Evolutionary conservation across 92 coral and sea anemone genomes (phyloP).

Genomic region (Parazoanthus darwini): DNA sequence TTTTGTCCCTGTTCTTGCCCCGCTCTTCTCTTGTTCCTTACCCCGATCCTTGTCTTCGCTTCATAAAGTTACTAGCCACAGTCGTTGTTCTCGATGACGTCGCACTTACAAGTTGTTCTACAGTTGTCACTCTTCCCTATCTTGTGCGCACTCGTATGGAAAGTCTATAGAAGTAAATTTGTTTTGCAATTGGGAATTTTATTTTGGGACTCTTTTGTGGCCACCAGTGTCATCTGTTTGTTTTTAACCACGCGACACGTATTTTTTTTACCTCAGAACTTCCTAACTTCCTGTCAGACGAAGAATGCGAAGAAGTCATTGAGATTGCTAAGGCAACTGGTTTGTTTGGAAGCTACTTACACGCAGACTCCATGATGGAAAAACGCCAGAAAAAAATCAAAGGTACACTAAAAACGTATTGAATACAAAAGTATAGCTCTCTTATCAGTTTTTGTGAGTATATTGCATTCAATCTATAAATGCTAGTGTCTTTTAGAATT

Average conservation of each 20-base stretch:
- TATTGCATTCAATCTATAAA: background rate
- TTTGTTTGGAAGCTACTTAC: constrained; percentile 68
- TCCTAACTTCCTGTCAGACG: constrained; percentile 77
- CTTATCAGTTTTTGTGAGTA: background rate
- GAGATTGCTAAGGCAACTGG: constrained; percentile 70
- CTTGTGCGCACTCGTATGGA: background rate
- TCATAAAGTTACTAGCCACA: background rate
- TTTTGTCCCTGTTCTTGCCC: background rate
- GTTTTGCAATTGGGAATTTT: background rate
- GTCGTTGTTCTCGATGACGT: too few species aligned
- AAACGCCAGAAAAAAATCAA: constrained; percentile 53
- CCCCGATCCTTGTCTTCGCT: background rate
- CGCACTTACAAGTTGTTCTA: too few species aligned
- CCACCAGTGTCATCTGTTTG: background rate
- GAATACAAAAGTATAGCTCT: background rate
- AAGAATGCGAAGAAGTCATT: constrained; percentile 82
- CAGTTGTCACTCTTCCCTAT: too few species aligned
- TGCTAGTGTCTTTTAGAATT: background rate
- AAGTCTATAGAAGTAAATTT: background rate
- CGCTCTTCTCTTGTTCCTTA: background rate
- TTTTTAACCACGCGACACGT: background rate
- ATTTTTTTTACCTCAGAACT: constrained; percentile 55
- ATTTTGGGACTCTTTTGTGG: background rate
- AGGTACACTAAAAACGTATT: background rate
- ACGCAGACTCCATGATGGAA: constrained; percentile 57